Conservation (phyloP, 2,888 invertebrate genomes). For the Cabera pusaria region DNA sequence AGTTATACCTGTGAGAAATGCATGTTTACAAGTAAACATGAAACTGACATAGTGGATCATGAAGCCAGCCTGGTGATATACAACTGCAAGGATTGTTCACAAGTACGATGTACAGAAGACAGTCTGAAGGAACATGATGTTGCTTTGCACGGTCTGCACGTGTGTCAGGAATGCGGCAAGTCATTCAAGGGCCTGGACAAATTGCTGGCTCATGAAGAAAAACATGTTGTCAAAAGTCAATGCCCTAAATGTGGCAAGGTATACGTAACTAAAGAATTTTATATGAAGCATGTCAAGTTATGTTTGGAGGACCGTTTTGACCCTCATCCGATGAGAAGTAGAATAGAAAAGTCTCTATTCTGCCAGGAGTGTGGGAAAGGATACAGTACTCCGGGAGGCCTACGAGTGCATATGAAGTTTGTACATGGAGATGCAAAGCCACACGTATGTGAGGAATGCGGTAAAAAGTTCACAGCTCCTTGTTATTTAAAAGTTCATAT, state of each 20-base stretch:
- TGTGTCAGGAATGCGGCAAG: constrained; percentile 69
- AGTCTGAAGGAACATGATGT: constrained; percentile 52
- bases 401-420: constrained; percentile 67
- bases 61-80: constrained; percentile 37
- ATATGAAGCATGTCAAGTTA: constrained; percentile 59
- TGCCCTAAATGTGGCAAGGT: constrained; percentile 71
- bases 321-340: constrained; percentile 63
- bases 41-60: constrained; percentile 44
- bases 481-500: constrained; percentile 68
- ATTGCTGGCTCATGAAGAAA: constrained; percentile 58
- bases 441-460: constrained; percentile 62
- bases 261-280: constrained; percentile 65
- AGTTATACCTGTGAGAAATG: constrained; percentile 56
- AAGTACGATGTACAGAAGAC: constrained; percentile 45
- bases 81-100: constrained; percentile 53
- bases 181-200: constrained; percentile 54
- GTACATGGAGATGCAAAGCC: constrained; percentile 66
- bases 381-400: constrained; percentile 65
- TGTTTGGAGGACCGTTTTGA: constrained; percentile 60
- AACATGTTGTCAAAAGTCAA: constrained; percentile 53
- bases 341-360: constrained; percentile 48
- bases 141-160: constrained; percentile 44
- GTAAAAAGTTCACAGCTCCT: constrained; percentile 71
- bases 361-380: constrained; percentile 66
- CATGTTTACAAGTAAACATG: constrained; percentile 39